Base-by-base conservation (phyloP, 2,888 invertebrate species). In the Tenthredo notha region DNA sequence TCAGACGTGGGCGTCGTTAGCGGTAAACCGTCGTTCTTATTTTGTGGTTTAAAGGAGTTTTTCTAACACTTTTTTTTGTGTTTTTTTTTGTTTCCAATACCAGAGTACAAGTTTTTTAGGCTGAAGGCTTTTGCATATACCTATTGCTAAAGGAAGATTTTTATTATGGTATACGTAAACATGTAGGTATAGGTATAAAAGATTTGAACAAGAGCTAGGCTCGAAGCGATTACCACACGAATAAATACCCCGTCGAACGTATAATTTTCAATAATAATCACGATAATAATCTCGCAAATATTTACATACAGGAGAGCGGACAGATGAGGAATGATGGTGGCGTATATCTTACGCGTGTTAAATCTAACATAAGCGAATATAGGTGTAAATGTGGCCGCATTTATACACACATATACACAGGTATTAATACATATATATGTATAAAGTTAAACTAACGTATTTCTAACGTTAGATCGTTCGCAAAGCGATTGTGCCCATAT, bases 191-290 rank as follows among this genome's bases (percentile, higher is more conserved):
- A 43, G 21, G 43, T 67, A 43, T 74, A 43, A 3, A 74, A 54
- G 78, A 78, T 78, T 47, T 18, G 54, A 77, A 50, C 77, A 54
- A 54, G 74, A n/a, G 74, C n/a, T 74, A 43, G 40, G 25, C 43
- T 25, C 50, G 54, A 33, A 77, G 33, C 70, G 65, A 83, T 83
- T 67, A 83, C 83, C 83, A 70, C 65, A 47, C 37, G 83, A 67
- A 83, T 83, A 70, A 83, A 83, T 83, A 70, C 83, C 65, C 67
- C 83, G 65, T 33, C 18, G 25, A 83, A 83, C 83, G 83, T 83
- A 83, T 83, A 83, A 83, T 83, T 83, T 83, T 67, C 83, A 83
- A 83, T 83, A 83, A 83, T 83, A 83, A 83, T 83, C 70, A 70
- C 83, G 83, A 83, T 70, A 50, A 65, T 70, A 70, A 83, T 83